These are phyloP conservation scores for Monopis laevigella DNA, from an alignment of 2,888 invertebrate genomes.

Conservation along the genomic window DNA sequence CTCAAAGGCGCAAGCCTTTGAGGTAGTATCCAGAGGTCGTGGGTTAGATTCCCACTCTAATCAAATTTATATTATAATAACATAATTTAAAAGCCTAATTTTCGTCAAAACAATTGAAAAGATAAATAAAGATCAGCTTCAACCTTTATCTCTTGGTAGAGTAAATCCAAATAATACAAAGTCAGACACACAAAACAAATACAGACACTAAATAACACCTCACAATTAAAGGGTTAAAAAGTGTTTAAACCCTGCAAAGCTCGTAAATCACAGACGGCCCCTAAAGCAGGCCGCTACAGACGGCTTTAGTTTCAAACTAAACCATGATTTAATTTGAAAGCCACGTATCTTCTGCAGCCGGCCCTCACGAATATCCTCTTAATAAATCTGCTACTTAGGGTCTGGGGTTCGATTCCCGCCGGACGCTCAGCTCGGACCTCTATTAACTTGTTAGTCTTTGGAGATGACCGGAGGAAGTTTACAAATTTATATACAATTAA, in stretches of 20 bases:
- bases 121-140: too few relatives aligned
- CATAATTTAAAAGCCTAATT: too few relatives aligned
- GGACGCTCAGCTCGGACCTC: conserved; percentile 35
- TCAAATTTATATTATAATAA: too few relatives aligned
- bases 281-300: conserved; percentile 25
- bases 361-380: conserved; percentile 49
- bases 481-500: not conserved
- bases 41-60: too few relatives aligned
- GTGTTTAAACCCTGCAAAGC: not conserved
- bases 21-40: too few relatives aligned
- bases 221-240: not conserved
- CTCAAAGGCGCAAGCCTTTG: too few relatives aligned
- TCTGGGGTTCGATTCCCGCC: conserved; percentile 54
- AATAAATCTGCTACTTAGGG: conserved; percentile 59
- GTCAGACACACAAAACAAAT: not conserved
- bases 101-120: too few relatives aligned
- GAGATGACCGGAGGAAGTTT: conserved; percentile 25
- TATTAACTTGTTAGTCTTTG: conserved; percentile 46
- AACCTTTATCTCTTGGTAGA: too few relatives aligned
- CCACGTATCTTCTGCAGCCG: conserved; percentile 27
- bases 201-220: not conserved
- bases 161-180: not conserved
- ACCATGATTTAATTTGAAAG: conserved; percentile 58
- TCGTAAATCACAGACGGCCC: not conserved
- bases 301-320: conserved; percentile 47